Evolutionary conservation across 2,113 vertebrate genomes (phyloP), one percentile per base, ranked within the genome.

Genomic region (Platanista minor): DNA sequence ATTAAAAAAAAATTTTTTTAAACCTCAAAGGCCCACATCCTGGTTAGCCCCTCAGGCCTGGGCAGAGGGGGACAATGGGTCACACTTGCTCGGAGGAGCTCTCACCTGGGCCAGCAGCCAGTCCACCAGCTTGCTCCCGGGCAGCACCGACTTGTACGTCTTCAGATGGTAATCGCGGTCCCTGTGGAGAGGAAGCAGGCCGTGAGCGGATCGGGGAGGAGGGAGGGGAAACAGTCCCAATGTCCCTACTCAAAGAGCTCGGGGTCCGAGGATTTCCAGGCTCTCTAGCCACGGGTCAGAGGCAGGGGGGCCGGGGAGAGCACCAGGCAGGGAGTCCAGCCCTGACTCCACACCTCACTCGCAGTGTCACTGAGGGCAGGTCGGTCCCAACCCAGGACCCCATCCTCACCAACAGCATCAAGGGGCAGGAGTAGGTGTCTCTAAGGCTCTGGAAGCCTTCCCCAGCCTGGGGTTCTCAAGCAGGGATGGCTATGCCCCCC

Each of bases 111-210:
- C 98, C 94, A 99, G 98, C 4, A 99, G 99, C 99, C 99, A 99
- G 96, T 99, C 99, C 92, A 99, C 99, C 83, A 99, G 99, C 98
- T 99, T 99, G 98, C 98, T 99, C 64, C 99, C 99, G 3, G 99
- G 99, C 64, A 99, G 98, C 94, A 99, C 99, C 0, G 99, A 99
- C 97, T 99, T 99, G 98, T 99, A 99, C 0, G 99, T 99, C 98
- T 99, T 99, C 93, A 99, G 98, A 96, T 99, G 99, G 94, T 99
- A 98, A 95, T 99, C 99, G 74, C 99, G 98, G 97, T 99, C 99
- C 97, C 99, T 99, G 98, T 6, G 0, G 43, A 33, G 41, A 59
- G 62, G 74, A 5, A 20, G 49, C 0, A 0, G 10, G 14, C 1
- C 1, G 0, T 93, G 31, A 97, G 36, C 2, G 0, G 1, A 3